phyloP scores from a whole-genome alignment of 1,140 invertebrate species.

The Hylaeus anthracinus region DNA sequence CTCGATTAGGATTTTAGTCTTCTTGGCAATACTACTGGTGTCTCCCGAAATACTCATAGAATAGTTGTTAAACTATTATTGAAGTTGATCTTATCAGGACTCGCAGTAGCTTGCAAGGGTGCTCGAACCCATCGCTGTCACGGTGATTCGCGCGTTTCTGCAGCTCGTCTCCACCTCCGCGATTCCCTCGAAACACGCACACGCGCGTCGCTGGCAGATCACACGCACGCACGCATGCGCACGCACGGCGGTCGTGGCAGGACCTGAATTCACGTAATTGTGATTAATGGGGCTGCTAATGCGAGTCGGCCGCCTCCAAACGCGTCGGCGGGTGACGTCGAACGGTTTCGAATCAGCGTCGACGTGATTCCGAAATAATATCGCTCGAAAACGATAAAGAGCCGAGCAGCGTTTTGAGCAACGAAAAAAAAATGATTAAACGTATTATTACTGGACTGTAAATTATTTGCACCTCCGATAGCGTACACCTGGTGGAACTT shows the following conservation, averaged over 20 bases:
- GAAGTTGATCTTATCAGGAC: too few relatives aligned
- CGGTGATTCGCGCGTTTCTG: slow-evolving; percentile 65
- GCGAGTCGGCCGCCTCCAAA: slow-evolving; percentile 61
- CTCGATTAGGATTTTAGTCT: too few relatives aligned
- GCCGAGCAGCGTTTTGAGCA: slow-evolving; percentile 13
- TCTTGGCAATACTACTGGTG: too few relatives aligned
- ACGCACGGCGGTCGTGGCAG: slow-evolving; percentile 36
- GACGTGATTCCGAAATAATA: slow-evolving; percentile 55
- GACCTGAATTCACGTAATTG: slow-evolving; percentile 78
- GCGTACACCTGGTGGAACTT: too few relatives aligned
- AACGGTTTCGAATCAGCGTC: slow-evolving; percentile 60
- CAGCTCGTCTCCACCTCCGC: slow-evolving; percentile 42
- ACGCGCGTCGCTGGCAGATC: too few relatives aligned
- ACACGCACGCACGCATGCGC: slow-evolving; percentile 17
- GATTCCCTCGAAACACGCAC: slow-evolving; percentile 13
- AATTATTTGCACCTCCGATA: background rate
- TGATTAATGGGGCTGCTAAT: slow-evolving; percentile 77
- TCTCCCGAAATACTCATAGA: too few relatives aligned
- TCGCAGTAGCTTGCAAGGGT: too few relatives aligned
- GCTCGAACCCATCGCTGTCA: too few relatives aligned
- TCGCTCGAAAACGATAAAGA: slow-evolving; percentile 29
- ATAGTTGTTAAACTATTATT: too few relatives aligned
- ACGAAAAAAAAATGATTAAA: background rate
- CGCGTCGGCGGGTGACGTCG: slow-evolving; percentile 67
- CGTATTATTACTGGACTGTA: background rate